Evolutionary conservation across 2,888 invertebrate species (phyloP).

Genomic region (Drosophila mimica): DNA sequence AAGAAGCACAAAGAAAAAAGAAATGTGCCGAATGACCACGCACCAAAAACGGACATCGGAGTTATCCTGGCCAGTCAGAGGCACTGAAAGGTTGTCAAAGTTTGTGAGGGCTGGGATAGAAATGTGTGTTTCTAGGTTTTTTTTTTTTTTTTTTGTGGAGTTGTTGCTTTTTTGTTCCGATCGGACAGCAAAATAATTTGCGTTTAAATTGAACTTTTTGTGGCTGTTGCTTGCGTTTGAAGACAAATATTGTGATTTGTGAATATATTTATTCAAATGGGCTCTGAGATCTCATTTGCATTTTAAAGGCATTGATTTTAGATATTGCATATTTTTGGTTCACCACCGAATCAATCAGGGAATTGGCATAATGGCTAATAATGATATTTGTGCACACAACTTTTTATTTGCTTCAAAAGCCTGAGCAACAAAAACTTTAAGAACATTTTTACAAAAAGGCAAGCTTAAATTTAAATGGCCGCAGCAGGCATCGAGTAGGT

Average conservation of each 20-base stretch:
- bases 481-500: not conserved
- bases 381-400: not conserved
- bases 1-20: constrained; percentile 16
- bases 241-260: constrained; percentile 61
- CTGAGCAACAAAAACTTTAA: not conserved
- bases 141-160: not conserved
- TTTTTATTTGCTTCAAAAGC: not conserved
- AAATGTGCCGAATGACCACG: constrained; percentile 18
- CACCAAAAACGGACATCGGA: constrained; percentile 35
- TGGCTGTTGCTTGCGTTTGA: constrained; percentile 16
- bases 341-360: constrained; percentile 19
- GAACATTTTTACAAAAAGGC: not conserved
- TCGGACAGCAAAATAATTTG: constrained; percentile 64
- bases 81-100: constrained; percentile 33
- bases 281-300: constrained; percentile 26
- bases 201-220: constrained; percentile 69
- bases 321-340: constrained; percentile 14
- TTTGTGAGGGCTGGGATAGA: constrained; percentile 1
- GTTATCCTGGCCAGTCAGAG: constrained; percentile 32
- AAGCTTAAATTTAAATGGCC: not conserved
- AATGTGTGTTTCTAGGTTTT: not conserved
- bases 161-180: constrained; percentile 10
- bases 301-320: constrained; percentile 59
- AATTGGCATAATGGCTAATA: constrained; percentile 22
- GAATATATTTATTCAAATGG: constrained; percentile 71